These are phyloP conservation scores for Cryptophagus acutangulus DNA, from an alignment of 2,888 invertebrate species.

Conservation along the genomic window DNA sequence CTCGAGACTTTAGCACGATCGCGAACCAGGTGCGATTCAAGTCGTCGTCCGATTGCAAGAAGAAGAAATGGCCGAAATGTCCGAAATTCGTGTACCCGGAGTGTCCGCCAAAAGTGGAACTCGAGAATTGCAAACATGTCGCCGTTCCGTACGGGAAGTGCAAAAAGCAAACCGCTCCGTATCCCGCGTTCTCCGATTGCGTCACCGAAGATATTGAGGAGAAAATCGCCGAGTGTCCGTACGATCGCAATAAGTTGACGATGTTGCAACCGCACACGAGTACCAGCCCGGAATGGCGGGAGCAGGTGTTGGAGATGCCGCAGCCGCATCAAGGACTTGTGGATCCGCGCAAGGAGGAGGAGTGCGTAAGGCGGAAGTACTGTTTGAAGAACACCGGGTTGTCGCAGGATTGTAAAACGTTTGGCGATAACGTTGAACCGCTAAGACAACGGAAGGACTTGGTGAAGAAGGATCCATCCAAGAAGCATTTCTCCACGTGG, in stretches of 20 bases:
- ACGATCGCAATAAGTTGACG: constrained; percentile 14
- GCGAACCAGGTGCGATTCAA: too few relatives aligned
- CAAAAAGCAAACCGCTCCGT: constrained; percentile 20
- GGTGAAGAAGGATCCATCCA: too few relatives aligned
- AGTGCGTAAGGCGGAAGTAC: constrained; percentile 28
- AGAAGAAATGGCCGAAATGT: constrained; percentile 1
- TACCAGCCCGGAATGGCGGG: constrained; percentile 14
- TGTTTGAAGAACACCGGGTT: constrained; percentile 23
- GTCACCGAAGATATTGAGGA: constrained; percentile 27
- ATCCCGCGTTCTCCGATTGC: constrained; percentile 30
- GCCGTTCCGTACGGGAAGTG: neutral
- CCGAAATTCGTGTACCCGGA: neutral
- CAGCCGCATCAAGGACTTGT: constrained; percentile 24
- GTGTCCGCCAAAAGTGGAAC: constrained; percentile 12
- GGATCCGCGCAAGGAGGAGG: constrained; percentile 29
- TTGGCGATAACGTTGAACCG: constrained; percentile 24
- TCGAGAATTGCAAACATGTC: neutral
- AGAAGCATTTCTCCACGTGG: too few relatives aligned
- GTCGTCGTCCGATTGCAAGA: too few relatives aligned
- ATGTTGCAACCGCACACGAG: constrained; percentile 30
- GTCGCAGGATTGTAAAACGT: constrained; percentile 27
- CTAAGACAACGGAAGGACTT: constrained; percentile 25
- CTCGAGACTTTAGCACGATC: too few relatives aligned
- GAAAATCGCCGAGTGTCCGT: constrained; percentile 30
- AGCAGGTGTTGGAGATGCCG: constrained; percentile 20